Evolutionary conservation across 1,140 invertebrate species (phyloP).

Genomic region (Drosophila miranda): DNA sequence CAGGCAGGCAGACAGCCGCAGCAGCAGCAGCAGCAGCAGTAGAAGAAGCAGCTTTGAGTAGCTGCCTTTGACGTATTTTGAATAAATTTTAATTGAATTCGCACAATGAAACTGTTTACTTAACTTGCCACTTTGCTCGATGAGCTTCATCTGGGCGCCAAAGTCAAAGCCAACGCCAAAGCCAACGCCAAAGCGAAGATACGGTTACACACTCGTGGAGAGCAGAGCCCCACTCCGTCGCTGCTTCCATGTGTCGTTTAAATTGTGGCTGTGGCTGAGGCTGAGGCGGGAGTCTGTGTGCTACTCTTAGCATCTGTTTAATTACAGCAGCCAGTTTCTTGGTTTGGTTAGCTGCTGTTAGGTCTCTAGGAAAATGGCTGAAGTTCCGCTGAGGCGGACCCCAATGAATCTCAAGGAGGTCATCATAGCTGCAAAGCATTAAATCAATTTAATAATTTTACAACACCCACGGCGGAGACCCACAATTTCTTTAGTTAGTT

Average conservation of each 20-base stretch:
- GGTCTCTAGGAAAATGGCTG: slow-evolving; percentile 32
- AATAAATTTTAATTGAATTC: slow-evolving; percentile 82
- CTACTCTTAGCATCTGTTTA: slow-evolving; percentile 58
- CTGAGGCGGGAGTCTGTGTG: slow-evolving; percentile 4
- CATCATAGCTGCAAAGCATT: no score
- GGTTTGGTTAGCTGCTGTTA: slow-evolving; percentile 62
- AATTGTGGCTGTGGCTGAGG: no score
- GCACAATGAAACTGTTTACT: slow-evolving; percentile 82
- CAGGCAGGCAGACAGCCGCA: slow-evolving; percentile 24
- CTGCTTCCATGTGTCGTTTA: no score
- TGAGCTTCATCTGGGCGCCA: slow-evolving; percentile 65
- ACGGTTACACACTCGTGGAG: slow-evolving; percentile 34
- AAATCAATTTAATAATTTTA: no score
- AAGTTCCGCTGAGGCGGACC: slow-evolving; percentile 23
- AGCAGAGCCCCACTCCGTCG: not conserved
- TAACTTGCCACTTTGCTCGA: slow-evolving; percentile 81
- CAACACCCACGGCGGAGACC: no score
- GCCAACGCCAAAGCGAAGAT: slow-evolving; percentile 36
- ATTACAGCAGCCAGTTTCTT: slow-evolving; percentile 63
- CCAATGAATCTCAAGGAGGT: slow-evolving; percentile 11
- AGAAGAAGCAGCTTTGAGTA: slow-evolving; percentile 59
- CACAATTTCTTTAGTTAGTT: no score
- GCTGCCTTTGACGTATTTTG: slow-evolving; percentile 80
- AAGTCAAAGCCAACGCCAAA: slow-evolving; percentile 8
- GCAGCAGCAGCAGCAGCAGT: slow-evolving; percentile 6